Base-by-base conservation (phyloP, 2,888 invertebrate species). In the Dicyrtomina minuta region DNA sequence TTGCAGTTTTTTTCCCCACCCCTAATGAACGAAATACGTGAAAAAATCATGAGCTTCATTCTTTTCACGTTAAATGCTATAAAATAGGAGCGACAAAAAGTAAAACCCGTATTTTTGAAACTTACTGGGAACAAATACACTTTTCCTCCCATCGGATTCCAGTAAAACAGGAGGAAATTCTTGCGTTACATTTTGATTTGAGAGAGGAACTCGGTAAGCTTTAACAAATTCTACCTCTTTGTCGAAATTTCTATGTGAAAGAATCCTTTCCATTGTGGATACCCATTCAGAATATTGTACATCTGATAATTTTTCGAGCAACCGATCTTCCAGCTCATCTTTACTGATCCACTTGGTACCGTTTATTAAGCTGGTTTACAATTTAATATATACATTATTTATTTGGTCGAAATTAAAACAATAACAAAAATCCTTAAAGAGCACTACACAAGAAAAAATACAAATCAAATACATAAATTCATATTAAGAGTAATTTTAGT, bases 171-270 rank as follows among this genome's bases (percentile, higher is more conserved):
- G 87, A 15, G 89, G 88, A 67, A 90, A 85, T 75, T 88, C 86
- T 62, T 85, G 79, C 6, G 86, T 83, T 79, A 85, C 85, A 17
- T 84, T 85, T 79, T 88, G 87, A 70, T 84, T 83, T 74, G 86
- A 81, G 49, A 90, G 80, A 0, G 85, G 82, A 79, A 86, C 88
- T 74, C 90, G 84, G 79, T 86, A 92, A 74, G 87, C 84, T 76
- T 88, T 86, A 78, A 96, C 87, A 77, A 92, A 91, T 51, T 91
- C 89, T 80, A 88, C 87, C 39, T 83, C 84, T 79, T 84, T 85
- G 76, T 88, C 87, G 0, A 92, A 86, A 81, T 90, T 88, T 0
- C 93, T 91, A 79, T 91, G 87, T 6, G 85, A 82, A 12, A 83
- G 81, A 59, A 96, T 82, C 74, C 91, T 86, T 66, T 91, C 88